Percentiles rank a stretch among this genome's conserved stretches.
Conservation (phyloP, 2,797 vertebrate genomes). For the Sebastes diaconus region DNA sequence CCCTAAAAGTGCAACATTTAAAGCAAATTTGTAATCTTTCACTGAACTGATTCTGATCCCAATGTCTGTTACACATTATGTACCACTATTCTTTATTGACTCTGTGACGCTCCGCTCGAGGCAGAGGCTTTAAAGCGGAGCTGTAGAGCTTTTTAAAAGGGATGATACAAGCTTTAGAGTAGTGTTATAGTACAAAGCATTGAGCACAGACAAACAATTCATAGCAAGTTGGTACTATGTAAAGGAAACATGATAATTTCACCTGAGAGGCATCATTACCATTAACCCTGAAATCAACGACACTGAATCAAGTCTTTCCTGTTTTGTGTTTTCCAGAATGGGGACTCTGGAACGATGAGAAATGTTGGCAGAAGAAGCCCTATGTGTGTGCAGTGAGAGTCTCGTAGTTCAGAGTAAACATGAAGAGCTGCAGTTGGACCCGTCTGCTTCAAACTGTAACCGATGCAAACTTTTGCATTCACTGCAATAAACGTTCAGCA, state of each 20-base stretch:
- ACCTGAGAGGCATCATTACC: neutral
- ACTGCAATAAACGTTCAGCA: neutral
- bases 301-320: neutral
- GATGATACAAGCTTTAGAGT: no score
- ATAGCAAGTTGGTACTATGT: no score
- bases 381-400: neutral
- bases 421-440: neutral
- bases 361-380: rapidly evolving
- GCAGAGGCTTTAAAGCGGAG: no score
- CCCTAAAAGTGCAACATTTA: no score
- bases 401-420: neutral
- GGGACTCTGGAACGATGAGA: neutral
- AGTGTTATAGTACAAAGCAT: no score
- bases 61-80: no score
- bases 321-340: neutral
- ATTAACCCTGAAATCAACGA: neutral
- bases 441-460: neutral
- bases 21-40: no score
- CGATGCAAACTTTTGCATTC: neutral
- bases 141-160: no score
- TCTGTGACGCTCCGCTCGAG: no score
- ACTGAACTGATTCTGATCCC: no score
- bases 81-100: no score
- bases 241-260: neutral
- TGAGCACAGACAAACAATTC: no score